A percentile compares a stretch with the other conserved stretches of the same genome.
Conservation (phyloP, 2,113 vertebrate species). For the Engystomops pustulosus region DNA sequence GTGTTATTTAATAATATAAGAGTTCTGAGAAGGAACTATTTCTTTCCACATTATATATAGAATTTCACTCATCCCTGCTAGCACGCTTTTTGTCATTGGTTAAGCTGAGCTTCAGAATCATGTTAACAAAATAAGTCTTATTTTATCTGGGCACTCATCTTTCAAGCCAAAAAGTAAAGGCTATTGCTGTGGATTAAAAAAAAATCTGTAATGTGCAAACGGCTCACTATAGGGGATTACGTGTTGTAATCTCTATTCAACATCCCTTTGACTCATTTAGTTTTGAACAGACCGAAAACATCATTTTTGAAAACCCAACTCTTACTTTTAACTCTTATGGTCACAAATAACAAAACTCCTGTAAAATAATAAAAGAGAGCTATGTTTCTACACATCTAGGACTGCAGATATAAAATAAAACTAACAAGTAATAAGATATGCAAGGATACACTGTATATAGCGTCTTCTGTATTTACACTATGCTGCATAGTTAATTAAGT, state of each 20-base stretch:
- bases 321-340: slow-evolving; percentile 19
- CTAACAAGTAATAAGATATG: background rate
- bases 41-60: background rate
- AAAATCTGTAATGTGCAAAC: slow-evolving; percentile 26
- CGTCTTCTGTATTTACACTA: background rate
- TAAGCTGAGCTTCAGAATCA: slow-evolving; percentile 5
- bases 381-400: background rate
- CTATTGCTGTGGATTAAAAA: slow-evolving; percentile 42
- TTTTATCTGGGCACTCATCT: slow-evolving; percentile 41
- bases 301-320: background rate
- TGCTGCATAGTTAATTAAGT: background rate
- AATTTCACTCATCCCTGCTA: background rate
- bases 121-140: slow-evolving; percentile 23
- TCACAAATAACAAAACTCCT: background rate
- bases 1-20: background rate
- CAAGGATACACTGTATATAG: background rate
- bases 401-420: background rate
- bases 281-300: slow-evolving; percentile 10
- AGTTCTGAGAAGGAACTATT: too few species aligned
- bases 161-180: slow-evolving; percentile 12
- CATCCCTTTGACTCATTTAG: slow-evolving; percentile 44
- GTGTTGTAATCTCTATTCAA: slow-evolving; percentile 52
- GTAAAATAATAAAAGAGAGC: slow-evolving; percentile 5
- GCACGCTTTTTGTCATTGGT: slow-evolving; percentile 8
- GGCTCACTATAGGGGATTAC: slow-evolving; percentile 44